A percentile compares a stretch with the other conserved stretches of the same genome.
Conservation (phyloP, 2,888 invertebrate species). For the Phortica okadai region DNA sequence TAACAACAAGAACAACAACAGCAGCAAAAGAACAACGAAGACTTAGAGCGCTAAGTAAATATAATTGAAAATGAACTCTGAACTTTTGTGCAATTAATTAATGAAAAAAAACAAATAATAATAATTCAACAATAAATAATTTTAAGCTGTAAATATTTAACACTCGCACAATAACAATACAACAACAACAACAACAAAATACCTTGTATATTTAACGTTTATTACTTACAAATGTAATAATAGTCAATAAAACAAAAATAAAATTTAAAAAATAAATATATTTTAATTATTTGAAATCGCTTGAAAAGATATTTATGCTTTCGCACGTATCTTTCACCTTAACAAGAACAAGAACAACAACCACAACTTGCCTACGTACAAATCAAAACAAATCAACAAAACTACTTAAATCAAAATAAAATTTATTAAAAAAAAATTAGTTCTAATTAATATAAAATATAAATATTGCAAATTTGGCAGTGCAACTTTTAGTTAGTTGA, state of each 20-base stretch:
- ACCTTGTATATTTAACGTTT: conserved; percentile 32
- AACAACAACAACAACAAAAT: conserved; percentile 7
- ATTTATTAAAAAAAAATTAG: background rate
- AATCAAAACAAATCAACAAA: conserved; percentile 30
- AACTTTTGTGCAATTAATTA: conserved; percentile 36
- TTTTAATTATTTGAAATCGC: too few relatives aligned
- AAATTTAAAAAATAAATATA: too few relatives aligned
- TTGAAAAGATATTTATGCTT: too few relatives aligned
- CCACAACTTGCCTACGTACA: conserved; percentile 34
- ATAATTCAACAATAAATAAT: conserved; percentile 50
- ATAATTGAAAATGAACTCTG: conserved; percentile 28
- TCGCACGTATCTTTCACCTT: too few relatives aligned
- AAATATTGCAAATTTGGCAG: background rate
- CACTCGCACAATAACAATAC: background rate
- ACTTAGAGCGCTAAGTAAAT: conserved; percentile 19
- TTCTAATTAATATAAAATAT: too few relatives aligned
- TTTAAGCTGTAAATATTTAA: conserved; percentile 42
- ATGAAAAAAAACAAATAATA: conserved; percentile 46
- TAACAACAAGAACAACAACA: conserved; percentile 14
- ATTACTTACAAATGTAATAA: conserved; percentile 33
- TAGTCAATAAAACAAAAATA: conserved; percentile 35
- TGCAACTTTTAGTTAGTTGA: background rate
- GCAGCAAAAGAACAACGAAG: conserved; percentile 1
- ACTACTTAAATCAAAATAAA: conserved; percentile 15
- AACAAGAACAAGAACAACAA: too few relatives aligned